Base-by-base conservation (phyloP, 2,797 vertebrate genomes). In the Clarias laeviceps region DNA sequence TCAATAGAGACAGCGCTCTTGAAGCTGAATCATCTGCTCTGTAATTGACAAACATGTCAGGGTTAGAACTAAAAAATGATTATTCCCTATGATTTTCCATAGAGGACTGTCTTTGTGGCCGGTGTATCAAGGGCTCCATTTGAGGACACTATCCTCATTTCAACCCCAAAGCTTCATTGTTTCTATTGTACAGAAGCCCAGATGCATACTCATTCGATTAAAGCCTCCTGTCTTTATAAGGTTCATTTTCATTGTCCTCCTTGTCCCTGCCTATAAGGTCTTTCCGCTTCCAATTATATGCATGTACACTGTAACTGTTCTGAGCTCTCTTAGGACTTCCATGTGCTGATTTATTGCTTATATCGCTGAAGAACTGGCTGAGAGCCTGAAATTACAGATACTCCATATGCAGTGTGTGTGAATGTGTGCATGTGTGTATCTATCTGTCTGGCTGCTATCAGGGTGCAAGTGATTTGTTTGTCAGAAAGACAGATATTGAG, bases 151-250 rank as follows among this genome's bases (percentile, higher is more conserved):
- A 76, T 85, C 61, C 87, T 87, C 78, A 69, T 66, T 84, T 79
- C 37, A 82, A 85, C 84, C 81, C 29, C 1, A 68, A 76, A 85
- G 50, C 83, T 64, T 77, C 81, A 82, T 69, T 84, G 72, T 84
- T 82, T 85, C 77, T 66, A 82, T 89, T 84, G 83, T 85, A 15
- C 24, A 4, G n/a, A 82, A 69, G 81, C 57, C 76, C 74, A 85
- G 79, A 87, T 82, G 83, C 82, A 88, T 82, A 85, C 22, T 62
- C 56, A 17, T 68, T 74, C 86, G 84, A 50, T 84, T 82, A 86
- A 82, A 86, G 61, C 62, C 57, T 83, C 74, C 69, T 84, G 84
- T 34, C 64, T 76, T 65, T 54, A 22, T 57, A 64, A 20, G 56
- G 65, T 70, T 20, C 82, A 17, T 87, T 72, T 65, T 50, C 9